phyloP scores from a whole-genome alignment of 1,140 invertebrate species.

The Spodoptera frugiperda region DNA sequence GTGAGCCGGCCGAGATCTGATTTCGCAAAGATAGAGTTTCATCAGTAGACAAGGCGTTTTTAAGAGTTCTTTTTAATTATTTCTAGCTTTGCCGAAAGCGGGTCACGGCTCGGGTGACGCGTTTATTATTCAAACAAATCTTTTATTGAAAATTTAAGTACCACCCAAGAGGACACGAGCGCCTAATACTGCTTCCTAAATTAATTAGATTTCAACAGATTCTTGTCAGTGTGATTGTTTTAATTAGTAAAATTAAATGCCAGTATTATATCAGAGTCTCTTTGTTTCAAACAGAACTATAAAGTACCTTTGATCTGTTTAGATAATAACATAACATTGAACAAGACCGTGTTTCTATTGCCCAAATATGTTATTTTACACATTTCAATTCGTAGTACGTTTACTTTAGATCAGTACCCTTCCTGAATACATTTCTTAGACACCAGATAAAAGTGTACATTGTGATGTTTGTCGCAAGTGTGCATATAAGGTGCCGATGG shows the following conservation, averaged over 20 bases:
- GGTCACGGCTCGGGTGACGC: constrained; percentile 59
- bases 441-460: background rate
- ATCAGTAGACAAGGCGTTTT: constrained; percentile 66
- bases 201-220: constrained; percentile 42
- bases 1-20: constrained; percentile 65
- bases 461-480: constrained; percentile 29
- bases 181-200: constrained; percentile 11
- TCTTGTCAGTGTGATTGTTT: constrained; percentile 7
- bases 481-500: constrained; percentile 55
- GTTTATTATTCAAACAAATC: constrained; percentile 53
- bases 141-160: constrained; percentile 44
- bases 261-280: background rate
- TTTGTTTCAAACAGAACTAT: background rate
- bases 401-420: constrained; percentile 31
- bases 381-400: background rate
- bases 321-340: background rate
- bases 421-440: constrained; percentile 25
- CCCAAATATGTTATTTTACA: background rate
- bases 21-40: constrained; percentile 79
- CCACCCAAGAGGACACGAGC: constrained; percentile 19
- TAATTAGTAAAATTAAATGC: constrained; percentile 8
- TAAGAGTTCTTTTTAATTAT: constrained; percentile 79
- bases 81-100: constrained; percentile 64
- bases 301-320: background rate
- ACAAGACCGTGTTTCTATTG: background rate